These are phyloP conservation scores for Pristionchus mayeri DNA, from an alignment of 2,888 invertebrate genomes.

Conservation along the genomic window DNA sequence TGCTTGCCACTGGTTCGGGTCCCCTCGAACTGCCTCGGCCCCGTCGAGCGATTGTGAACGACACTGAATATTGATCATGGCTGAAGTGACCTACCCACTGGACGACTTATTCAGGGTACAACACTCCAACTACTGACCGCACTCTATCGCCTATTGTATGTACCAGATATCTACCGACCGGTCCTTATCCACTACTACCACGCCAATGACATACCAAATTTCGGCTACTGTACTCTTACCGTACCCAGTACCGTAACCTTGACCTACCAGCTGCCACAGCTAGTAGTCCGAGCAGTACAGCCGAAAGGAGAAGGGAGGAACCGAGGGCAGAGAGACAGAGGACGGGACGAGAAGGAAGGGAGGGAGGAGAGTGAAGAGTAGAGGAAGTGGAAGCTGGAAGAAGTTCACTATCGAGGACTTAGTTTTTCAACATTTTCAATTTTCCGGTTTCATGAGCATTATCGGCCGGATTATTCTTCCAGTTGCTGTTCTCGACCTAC, in stretches of 20 bases:
- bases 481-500: neutral
- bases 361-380: constrained; percentile 31
- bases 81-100: no score
- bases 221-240: neutral
- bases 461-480: neutral
- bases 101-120: no score
- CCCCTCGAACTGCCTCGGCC: neutral
- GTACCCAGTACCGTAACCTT: neutral
- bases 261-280: constrained; percentile 15
- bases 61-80: no score
- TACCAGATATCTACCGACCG: neutral
- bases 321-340: constrained; percentile 23
- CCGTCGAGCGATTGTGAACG: constrained; percentile 18
- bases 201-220: no score
- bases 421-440: no score
- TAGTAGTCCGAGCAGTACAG: constrained; percentile 5
- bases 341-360: constrained; percentile 16
- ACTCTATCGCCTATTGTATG: neutral
- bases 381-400: constrained; percentile 13
- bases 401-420: no score
- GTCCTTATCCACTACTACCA: neutral
- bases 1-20: constrained; percentile 3
- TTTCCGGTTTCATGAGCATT: neutral
- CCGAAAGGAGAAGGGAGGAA: constrained; percentile 44
- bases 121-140: no score